Evolutionary conservation across 2,113 vertebrate species (phyloP), one percentile per base, ranked within the genome.

Genomic region (Menidia beryllina): DNA sequence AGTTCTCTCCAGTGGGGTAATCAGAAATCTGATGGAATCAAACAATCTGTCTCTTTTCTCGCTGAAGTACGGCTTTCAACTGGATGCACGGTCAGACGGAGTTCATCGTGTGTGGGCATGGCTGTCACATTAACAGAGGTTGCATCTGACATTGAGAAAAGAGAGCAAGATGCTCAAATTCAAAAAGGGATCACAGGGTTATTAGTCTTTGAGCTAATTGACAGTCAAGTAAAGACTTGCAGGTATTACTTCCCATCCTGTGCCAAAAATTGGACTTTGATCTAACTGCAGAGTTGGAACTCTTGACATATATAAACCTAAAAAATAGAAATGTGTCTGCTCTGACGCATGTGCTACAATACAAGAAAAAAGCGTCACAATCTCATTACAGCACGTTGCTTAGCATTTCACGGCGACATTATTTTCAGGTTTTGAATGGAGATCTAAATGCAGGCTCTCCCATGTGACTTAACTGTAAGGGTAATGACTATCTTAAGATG

Each of bases 1-100:
- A 30, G 56, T 25, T 43, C 62, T 66, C 49, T 25, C 49, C 8
- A 63, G 23, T 38, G 20, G 20, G 57, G 5, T 45, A 69, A 79
- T 75, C 24, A 58, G 58, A 0, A 77, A 75, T 79, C 72, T 20
- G 51, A 53, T 69, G 11, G 50, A 56, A 34, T 6, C 54, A 74
- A 39, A 30, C 62, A 62, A 3, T 60, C 38, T 45, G 49, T 69
- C 51, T 20, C 7, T 50, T 59, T 74, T 47, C 68, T 70, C 10
- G 15, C 55, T 64, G 36, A 74, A 85, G 66, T 56, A 38, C 25
- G 15, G 49, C 72, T 77, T 77, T 67, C 45, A 52, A 10, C 39
- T 3, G 19, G 1, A 0, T 24, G 13, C 57, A 19, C 2, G 3
- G 55, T 47, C 41, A 15, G 65, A 56, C 64, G 52, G 23, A 9